These are phyloP conservation scores for Alsophila aescularia DNA, from an alignment of 2,888 invertebrate genomes.

Conservation along the genomic window DNA sequence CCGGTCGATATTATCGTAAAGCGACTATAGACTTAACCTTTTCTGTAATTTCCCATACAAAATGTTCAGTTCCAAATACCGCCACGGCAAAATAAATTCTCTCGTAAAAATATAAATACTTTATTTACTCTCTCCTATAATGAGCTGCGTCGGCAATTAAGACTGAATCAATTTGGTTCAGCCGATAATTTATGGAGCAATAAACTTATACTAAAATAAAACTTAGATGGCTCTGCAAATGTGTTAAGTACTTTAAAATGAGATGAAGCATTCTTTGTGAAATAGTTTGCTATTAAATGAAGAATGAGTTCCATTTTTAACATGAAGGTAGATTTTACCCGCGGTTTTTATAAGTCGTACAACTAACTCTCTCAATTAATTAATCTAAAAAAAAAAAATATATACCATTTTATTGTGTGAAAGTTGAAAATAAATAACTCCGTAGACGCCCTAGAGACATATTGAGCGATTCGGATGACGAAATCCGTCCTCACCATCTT, in stretches of 20 bases:
- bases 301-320: not conserved
- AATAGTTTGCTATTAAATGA: not conserved
- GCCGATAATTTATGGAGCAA: slow-evolving; percentile 47
- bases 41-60: not conserved
- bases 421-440: too few species aligned
- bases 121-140: slow-evolving; percentile 32
- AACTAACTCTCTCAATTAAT: too few species aligned
- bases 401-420: too few species aligned
- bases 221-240: slow-evolving; percentile 12
- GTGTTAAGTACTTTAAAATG: not conserved
- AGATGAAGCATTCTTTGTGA: slow-evolving; percentile 3
- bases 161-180: slow-evolving; percentile 53
- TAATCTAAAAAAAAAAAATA: too few species aligned
- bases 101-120: too few species aligned
- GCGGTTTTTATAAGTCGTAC: not conserved
- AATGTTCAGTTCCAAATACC: not conserved
- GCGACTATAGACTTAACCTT: not conserved
- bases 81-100: slow-evolving; percentile 12
- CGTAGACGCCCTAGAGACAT: too few species aligned
- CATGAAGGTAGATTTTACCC: not conserved
- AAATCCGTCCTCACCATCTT: too few species aligned
- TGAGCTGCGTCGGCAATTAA: slow-evolving; percentile 59
- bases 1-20: too few species aligned
- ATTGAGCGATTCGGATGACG: too few species aligned
- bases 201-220: slow-evolving; percentile 37